phyloP scores from a whole-genome alignment of 1,140 invertebrate genomes.

The Bombus haemorrhoidalis region DNA sequence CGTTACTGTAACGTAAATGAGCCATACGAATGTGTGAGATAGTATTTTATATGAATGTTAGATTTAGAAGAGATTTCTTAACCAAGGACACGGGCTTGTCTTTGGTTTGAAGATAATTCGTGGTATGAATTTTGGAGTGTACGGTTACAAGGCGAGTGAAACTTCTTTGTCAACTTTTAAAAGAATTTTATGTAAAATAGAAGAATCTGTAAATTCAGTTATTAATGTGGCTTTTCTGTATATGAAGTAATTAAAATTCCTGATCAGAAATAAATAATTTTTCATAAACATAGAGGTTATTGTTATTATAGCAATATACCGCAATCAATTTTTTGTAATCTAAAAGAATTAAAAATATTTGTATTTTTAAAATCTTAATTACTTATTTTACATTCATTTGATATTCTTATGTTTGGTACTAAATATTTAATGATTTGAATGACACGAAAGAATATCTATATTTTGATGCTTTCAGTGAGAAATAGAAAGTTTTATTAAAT shows the following conservation, averaged over 20 bases:
- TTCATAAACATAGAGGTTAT: constrained; percentile 57
- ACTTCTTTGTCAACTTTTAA: constrained; percentile 50
- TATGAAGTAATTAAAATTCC: constrained; percentile 50
- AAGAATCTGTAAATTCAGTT: constrained; percentile 57
- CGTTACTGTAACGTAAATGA: constrained; percentile 39
- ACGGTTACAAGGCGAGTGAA: constrained; percentile 27
- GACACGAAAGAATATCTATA: background rate
- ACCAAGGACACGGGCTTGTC: constrained; percentile 28
- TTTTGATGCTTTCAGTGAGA: background rate
- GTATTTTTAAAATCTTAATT: background rate
- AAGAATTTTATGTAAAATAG: constrained; percentile 51
- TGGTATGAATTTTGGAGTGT: constrained; percentile 23
- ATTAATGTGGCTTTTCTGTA: constrained; percentile 59
- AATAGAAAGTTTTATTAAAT: background rate
- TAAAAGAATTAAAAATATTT: background rate
- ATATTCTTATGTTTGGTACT: background rate
- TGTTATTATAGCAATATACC: background rate
- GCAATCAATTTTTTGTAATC: background rate
- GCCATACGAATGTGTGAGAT: constrained; percentile 58
- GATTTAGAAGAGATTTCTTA: constrained; percentile 39
- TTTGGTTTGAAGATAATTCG: constrained; percentile 37
- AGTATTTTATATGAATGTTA: constrained; percentile 70
- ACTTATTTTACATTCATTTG: background rate
- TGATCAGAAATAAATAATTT: constrained; percentile 71
- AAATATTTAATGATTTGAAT: background rate